These are phyloP conservation scores for Leptopilina drosophilae DNA, from an alignment of 2,888 invertebrate genomes.

Conservation along the genomic window DNA sequence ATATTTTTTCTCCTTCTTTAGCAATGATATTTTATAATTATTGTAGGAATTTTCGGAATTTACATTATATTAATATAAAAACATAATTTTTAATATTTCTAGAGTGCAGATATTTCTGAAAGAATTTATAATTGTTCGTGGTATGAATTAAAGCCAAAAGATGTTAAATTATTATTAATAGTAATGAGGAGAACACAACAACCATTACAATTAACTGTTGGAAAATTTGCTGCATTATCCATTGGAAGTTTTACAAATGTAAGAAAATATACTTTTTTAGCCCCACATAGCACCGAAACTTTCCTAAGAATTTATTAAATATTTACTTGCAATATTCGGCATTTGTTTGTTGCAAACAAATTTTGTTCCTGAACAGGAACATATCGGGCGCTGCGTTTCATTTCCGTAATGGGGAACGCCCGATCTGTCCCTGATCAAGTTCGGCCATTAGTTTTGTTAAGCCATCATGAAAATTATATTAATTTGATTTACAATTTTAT, in stretches of 20 bases:
- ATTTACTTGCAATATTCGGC: too few relatives aligned
- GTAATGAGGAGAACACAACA: constrained; percentile 5
- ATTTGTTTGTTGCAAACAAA: too few relatives aligned
- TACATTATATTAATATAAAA: too few relatives aligned
- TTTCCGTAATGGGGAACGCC: too few relatives aligned
- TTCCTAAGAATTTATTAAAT: not conserved
- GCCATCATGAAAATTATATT: too few relatives aligned
- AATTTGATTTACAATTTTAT: not conserved
- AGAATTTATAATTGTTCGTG: not conserved
- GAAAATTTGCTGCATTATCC: constrained; percentile 19
- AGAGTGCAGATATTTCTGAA: not conserved
- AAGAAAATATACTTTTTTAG: not conserved
- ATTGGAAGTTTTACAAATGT: constrained; percentile 5
- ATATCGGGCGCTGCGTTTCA: too few relatives aligned
- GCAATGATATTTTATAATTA: too few relatives aligned
- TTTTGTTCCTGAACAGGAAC: too few relatives aligned
- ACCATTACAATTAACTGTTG: constrained; percentile 19
- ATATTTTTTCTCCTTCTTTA: too few relatives aligned
- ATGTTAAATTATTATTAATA: constrained; percentile 15
- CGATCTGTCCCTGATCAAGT: too few relatives aligned
- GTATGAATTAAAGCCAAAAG: not conserved
- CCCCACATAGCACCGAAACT: not conserved
- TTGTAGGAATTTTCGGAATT: too few relatives aligned
- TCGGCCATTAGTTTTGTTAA: too few relatives aligned
- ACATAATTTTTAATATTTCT: not conserved